Evolutionary conservation across 37 sponge, comb jelly and placozoan genomes (phyloP), one percentile per base, ranked within the genome.

Genomic region (Hormiphora californensis): DNA sequence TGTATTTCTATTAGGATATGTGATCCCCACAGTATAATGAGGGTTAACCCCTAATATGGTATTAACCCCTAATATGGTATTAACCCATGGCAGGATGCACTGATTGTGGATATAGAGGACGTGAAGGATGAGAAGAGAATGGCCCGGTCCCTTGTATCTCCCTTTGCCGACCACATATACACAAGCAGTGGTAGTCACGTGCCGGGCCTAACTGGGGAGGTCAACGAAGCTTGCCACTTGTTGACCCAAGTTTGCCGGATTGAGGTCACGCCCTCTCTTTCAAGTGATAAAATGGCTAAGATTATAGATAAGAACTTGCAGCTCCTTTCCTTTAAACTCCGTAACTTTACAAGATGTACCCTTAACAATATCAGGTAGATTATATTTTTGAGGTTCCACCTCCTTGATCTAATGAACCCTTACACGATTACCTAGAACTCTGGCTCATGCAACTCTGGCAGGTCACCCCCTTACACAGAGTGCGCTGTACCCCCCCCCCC

Each of bases 351-450:
- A 28, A 36, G 30, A 23, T 73, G 81, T 46, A 23, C 43, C 35
- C 81, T 73, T 28, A 73, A 46, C 46, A 73, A 73, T 19, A 73
- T 73, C 81, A 73, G 81, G 81, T 73, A 22, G n/a, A n/a, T n/a
- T n/a, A n/a, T n/a, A n/a, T n/a, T n/a, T n/a, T n/a, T n/a, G n/a
- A n/a, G n/a, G n/a, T n/a, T n/a, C n/a, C n/a, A n/a, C n/a, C n/a
- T n/a, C n/a, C n/a, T n/a, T n/a, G n/a, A n/a, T n/a, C n/a, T n/a
- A n/a, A n/a, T n/a, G n/a, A n/a, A n/a, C n/a, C n/a, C n/a, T n/a
- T n/a, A n/a, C n/a, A n/a, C n/a, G n/a, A n/a, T n/a, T n/a, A n/a
- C n/a, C n/a, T n/a, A n/a, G n/a, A n/a, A n/a, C n/a, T n/a, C n/a
- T n/a, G n/a, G n/a, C n/a, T n/a, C n/a, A n/a, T n/a, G n/a, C n/a